phyloP scores from a whole-genome alignment of 64 coral and sea anemone genomes.

The Montipora cactus region DNA sequence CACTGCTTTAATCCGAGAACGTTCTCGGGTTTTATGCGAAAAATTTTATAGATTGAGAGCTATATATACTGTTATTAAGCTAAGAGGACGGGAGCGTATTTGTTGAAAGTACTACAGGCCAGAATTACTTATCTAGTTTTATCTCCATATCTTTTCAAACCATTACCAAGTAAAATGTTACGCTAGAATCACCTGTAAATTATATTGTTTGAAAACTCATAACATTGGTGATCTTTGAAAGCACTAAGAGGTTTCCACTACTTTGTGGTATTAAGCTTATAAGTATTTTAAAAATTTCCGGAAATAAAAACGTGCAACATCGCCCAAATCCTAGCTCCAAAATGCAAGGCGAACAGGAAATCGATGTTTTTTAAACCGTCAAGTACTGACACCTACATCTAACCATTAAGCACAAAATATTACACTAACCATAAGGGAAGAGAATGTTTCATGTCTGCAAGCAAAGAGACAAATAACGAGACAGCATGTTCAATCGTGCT shows the following conservation, averaged over 20 bases:
- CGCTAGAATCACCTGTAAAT: conserved; percentile 24
- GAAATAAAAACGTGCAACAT: not conserved
- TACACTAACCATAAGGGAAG: conserved; percentile 31
- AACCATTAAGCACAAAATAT: conserved; percentile 21
- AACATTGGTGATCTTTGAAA: conserved; percentile 42
- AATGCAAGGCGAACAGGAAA: not conserved
- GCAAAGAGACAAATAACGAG: not conserved
- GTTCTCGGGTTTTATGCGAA: not conserved
- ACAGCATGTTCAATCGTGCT: too few relatives aligned
- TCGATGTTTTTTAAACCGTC: conserved; percentile 9
- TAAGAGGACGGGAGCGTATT: too few relatives aligned
- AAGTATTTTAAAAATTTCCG: not conserved
- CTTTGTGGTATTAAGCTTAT: not conserved
- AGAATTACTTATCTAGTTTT: not conserved
- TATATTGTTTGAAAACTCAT: conserved; percentile 24
- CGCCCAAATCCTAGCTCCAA: not conserved
- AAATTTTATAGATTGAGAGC: too few relatives aligned
- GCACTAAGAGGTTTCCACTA: not conserved
- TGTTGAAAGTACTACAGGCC: not conserved
- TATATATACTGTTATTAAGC: too few relatives aligned
- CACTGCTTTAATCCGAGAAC: not conserved
- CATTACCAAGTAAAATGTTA: conserved; percentile 15
- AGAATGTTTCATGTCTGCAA: not conserved
- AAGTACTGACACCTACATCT: conserved; percentile 8
- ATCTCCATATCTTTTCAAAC: not conserved